Evolutionary conservation across 2,113 vertebrate genomes (phyloP).

Genomic region (Cinclus mexicanus): DNA sequence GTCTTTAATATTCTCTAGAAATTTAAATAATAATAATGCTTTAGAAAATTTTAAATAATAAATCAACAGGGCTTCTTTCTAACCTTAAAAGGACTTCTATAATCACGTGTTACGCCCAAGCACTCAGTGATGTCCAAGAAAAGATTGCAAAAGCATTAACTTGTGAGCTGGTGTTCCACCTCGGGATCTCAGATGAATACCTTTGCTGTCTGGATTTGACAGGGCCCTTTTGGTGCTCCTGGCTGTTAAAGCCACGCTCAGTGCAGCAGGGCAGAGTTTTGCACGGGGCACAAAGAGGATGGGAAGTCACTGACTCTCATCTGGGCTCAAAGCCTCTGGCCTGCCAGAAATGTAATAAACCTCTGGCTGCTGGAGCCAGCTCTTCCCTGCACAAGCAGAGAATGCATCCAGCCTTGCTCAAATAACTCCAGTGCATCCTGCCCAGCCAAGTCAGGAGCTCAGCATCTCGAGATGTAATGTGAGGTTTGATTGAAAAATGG

Average conservation of each 20-base stretch:
- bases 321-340: background rate
- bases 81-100: background rate
- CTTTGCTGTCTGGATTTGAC: background rate
- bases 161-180: background rate
- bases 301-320: background rate
- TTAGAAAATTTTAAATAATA: background rate
- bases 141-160: background rate
- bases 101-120: background rate
- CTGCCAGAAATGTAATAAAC: background rate
- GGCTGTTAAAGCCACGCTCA: background rate
- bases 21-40: background rate
- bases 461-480: rapidly evolving
- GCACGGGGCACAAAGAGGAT: rapidly evolving
- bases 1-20: background rate
- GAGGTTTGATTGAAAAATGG: background rate
- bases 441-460: background rate
- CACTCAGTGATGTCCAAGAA: background rate
- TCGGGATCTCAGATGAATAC: background rate
- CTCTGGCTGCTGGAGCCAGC: background rate
- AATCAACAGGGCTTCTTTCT: background rate
- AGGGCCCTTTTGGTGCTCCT: background rate
- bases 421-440: rapidly evolving
- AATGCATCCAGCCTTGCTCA: background rate
- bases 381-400: background rate
- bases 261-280: background rate